Conservation (phyloP, 2,888 invertebrate genomes). For the Pegoplata infirma region DNA sequence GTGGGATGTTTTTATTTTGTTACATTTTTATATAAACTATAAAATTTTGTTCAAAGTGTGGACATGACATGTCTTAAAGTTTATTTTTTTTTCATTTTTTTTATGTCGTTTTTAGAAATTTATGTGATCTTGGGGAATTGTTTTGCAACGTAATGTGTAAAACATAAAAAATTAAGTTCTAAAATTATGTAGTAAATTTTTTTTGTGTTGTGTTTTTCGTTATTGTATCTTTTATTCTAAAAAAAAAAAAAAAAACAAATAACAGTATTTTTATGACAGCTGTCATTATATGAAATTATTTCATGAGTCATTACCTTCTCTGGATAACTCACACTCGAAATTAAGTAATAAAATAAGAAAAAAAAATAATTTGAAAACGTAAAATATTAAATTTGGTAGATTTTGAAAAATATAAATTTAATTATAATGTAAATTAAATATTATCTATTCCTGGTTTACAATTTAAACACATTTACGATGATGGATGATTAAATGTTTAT, state of each 20-base stretch:
- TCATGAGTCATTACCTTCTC: not conserved
- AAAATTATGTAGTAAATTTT: constrained; percentile 21
- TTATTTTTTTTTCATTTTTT: not conserved
- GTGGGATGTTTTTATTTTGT: not conserved
- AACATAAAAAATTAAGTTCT: constrained; percentile 38
- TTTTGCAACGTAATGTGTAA: not conserved
- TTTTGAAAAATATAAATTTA: too few species aligned
- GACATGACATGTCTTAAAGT: constrained; percentile 25
- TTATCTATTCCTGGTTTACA: too few species aligned
- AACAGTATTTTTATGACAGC: constrained; percentile 44
- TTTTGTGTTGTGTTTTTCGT: not conserved
- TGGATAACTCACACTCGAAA: not conserved
- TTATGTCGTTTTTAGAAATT: not conserved
- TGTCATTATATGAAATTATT: constrained; percentile 24
- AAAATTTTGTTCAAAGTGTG: constrained; percentile 10
- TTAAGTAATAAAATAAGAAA: not conserved
- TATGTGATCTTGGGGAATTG: constrained; percentile 38
- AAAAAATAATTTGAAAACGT: too few species aligned
- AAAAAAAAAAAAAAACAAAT: too few species aligned
- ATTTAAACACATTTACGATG: too few species aligned
- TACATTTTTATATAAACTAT: not conserved
- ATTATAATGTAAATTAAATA: too few species aligned
- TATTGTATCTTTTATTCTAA: not conserved
- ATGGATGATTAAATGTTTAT: too few species aligned
- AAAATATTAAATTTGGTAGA: too few species aligned